These are phyloP conservation scores for Clarias gariepinus DNA, from an alignment of 2,113 vertebrate genomes.

Conservation along the genomic window DNA sequence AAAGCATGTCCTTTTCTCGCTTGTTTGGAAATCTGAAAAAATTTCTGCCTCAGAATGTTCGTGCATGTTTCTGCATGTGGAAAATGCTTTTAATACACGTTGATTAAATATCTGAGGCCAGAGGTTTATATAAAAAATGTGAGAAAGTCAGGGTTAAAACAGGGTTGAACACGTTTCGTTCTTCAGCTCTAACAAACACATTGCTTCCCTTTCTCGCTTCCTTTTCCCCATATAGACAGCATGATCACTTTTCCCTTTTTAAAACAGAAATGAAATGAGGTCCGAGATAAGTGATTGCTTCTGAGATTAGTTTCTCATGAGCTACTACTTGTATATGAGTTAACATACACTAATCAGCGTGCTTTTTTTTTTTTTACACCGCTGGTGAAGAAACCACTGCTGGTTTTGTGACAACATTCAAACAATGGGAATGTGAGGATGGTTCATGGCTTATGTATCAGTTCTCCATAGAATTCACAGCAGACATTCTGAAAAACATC, in stretches of 20 bases:
- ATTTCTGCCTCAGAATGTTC: too few relatives aligned
- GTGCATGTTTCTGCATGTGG: too few relatives aligned
- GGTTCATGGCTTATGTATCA: neutral
- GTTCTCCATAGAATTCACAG: neutral
- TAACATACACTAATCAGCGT: neutral
- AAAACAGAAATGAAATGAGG: neutral
- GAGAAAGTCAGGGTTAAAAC: neutral
- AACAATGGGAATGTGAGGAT: neutral
- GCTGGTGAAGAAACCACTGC: neutral
- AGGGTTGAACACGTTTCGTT: neutral
- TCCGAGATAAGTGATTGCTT: neutral
- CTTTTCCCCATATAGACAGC: neutral
- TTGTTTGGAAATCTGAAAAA: too few relatives aligned
- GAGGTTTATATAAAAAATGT: neutral
- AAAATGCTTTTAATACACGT: neutral
- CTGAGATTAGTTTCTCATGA: neutral
- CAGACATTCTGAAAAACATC: neutral
- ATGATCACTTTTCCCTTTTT: neutral
- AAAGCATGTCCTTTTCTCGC: too few relatives aligned
- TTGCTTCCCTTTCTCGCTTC: neutral
- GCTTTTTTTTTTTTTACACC: neutral
- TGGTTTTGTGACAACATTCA: neutral
- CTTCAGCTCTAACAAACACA: too few relatives aligned
- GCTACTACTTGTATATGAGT: neutral
- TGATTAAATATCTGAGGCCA: neutral